Evolutionary conservation across 2,113 vertebrate species (phyloP), one percentile per base, ranked within the genome.

Genomic region (Tachysurus vachellii): DNA sequence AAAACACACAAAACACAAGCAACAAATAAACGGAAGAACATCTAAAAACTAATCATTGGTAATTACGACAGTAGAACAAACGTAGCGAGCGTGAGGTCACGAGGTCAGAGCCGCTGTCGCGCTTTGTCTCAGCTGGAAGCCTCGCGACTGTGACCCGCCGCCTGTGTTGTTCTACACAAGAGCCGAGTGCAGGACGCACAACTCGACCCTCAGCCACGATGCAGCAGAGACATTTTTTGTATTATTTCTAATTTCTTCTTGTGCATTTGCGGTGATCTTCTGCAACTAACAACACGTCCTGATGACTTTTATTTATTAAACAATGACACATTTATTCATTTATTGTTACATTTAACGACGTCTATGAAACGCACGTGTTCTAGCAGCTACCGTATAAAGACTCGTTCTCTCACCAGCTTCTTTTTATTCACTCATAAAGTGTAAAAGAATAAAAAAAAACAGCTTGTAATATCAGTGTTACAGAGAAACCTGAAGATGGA

Each of bases 111-210:
- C 53, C 75, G 75, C 75, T 16, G 26, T 77, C 75, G 13, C 13
- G 6, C 75, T 77, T 54, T 47, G 6, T 77, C 75, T 53, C 75
- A 77, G 47, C 75, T 77, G 75, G 75, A 77, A n/a, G 75, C 47
- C 75, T 13, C 26, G 26, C 47, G 26, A 17, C 47, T 26, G 16
- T 6, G 26, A 77, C 75, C 75, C 47, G 3, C 23, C 26, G 44
- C 16, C 47, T 77, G 47, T 13, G 23, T 53, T 54, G n/a, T 54
- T 53, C 26, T 14, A 36, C 36, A 36, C 47, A 28, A 77, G 75
- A 53, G 26, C 73, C 21, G 44, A 14, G 44, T 50, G 23, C 73
- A 54, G 0, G 75, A 47, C 17, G 26, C 75, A 42, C 80, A 44
- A 19, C 80, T 16, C 31, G 59, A 62, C 57, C 54, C 2, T 7